Evolutionary conservation across 2,113 vertebrate species (phyloP), one percentile per base, ranked within the genome.

Genomic region (Rhinogobius similis): DNA sequence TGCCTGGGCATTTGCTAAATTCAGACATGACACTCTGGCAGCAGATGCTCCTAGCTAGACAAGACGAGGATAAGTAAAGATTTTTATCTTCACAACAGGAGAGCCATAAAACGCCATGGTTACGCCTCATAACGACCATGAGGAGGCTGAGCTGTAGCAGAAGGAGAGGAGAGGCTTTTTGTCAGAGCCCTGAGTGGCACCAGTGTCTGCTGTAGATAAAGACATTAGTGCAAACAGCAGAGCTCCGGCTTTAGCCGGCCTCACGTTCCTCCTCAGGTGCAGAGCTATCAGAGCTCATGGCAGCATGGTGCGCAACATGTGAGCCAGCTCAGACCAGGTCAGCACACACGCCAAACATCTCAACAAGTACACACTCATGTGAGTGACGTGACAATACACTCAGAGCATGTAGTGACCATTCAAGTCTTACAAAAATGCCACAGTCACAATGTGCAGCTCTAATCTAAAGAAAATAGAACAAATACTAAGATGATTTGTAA

Each of bases 11-110:
- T 86, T 87, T 88, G 86, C 89, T 90, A 90, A 87, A 89, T 90
- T 90, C 89, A 91, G 88, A 90, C 86, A 76, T 90, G 89, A 88
- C 90, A 86, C 88, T 85, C 87, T 88, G 84, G 87, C 87, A 89
- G 84, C 90, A 90, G 90, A 92, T 90, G 90, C 89, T 90, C 89
- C 85, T 86, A 87, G 87, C 85, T 66, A 89, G 86, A 90, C 85
- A 87, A 88, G 86, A 89, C 62, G 83, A 85, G 83, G 86, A 90
- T 89, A 90, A 89, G 90, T 86, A 78, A 64, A 81, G 82, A 77
- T 77, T 80, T 84, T 80, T 74, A 76, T 77, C 72, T 75, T 79
- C 73, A 85, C 82, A 79, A 75, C 71, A 67, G 74, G 79, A 86
- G 79, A 73, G 79, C 85, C 76, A 83, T 77, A 71, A 88, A 61